Percentiles rank a stretch among this genome's conserved stretches.
Conservation (phyloP, 2,797 vertebrate genomes). For the Poecile montanus region DNA sequence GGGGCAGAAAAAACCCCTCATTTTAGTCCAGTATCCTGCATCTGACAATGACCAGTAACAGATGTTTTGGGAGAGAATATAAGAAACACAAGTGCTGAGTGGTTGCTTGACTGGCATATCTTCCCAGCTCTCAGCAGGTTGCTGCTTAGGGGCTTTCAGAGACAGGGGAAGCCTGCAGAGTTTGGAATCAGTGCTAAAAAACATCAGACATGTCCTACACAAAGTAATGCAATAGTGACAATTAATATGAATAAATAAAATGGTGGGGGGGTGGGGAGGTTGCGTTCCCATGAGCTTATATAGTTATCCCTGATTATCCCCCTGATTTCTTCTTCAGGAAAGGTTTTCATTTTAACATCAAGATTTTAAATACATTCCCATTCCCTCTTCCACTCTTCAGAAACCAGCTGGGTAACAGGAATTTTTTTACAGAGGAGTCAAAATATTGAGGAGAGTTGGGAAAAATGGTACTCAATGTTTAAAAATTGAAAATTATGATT, state of each 20-base stretch:
- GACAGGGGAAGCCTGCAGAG: neutral
- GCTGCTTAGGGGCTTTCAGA: neutral
- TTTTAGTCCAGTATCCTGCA: neutral
- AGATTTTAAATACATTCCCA: neutral
- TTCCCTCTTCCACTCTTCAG: neutral
- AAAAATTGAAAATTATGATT: neutral
- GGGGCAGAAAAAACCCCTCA: neutral
- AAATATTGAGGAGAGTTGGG: neutral
- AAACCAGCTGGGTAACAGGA: neutral
- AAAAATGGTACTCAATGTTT: neutral
- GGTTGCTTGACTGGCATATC: neutral
- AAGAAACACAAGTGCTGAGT: neutral
- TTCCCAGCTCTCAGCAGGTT: neutral
- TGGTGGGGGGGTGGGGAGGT: rapidly evolving
- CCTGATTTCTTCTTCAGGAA: neutral
- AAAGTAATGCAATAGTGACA: neutral
- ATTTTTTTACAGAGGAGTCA: neutral
- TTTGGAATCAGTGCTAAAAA: neutral
- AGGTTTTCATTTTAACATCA: neutral
- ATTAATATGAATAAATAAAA: neutral
- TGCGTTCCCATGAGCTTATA: neutral
- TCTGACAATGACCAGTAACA: neutral
- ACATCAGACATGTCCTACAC: neutral
- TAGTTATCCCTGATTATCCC: neutral
- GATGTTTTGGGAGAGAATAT: neutral